A percentile compares a stretch with the other conserved stretches of the same genome.
Conservation (phyloP, 2,888 invertebrate genomes). For the Mythimna lalbum region DNA sequence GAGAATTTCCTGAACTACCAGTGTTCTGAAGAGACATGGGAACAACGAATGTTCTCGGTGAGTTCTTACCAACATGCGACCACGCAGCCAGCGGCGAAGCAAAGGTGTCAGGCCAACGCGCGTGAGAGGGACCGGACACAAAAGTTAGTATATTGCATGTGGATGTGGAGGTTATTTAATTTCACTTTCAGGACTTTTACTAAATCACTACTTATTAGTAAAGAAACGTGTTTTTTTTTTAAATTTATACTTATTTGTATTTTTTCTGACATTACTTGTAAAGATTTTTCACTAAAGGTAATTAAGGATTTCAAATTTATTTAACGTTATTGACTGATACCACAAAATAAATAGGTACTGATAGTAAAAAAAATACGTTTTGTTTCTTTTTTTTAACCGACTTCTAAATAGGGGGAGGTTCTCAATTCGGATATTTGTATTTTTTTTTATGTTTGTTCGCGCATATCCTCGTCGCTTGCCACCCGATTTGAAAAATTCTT, state of each 20-base stretch:
- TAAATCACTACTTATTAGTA: not conserved
- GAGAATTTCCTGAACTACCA: slow-evolving; percentile 82
- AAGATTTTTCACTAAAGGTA: too few species aligned
- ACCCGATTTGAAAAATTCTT: too few species aligned
- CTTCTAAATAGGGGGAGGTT: too few species aligned
- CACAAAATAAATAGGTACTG: too few species aligned
- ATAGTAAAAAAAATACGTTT: too few species aligned
- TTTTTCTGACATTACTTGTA: too few species aligned
- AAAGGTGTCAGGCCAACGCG: slow-evolving; percentile 95
- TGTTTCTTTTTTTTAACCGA: not conserved
- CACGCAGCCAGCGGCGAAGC: slow-evolving; percentile 86
- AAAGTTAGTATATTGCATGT: slow-evolving; percentile 91
- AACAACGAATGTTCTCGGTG: slow-evolving; percentile 75
- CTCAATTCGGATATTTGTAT: too few species aligned
- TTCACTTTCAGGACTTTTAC: slow-evolving; percentile 34
- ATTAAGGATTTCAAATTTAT: too few species aligned
- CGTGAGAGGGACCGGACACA: slow-evolving; percentile 95
- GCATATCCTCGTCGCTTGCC: too few species aligned
- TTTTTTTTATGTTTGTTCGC: too few species aligned
- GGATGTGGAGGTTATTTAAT: slow-evolving; percentile 36
- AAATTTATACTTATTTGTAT: too few species aligned
- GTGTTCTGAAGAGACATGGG: slow-evolving; percentile 81
- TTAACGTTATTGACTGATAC: not conserved
- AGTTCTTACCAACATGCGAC: slow-evolving; percentile 74
- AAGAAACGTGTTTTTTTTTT: too few species aligned